These are phyloP conservation scores for Alauda arvensis DNA, from an alignment of 2,797 vertebrate species.

Conservation along the genomic window DNA sequence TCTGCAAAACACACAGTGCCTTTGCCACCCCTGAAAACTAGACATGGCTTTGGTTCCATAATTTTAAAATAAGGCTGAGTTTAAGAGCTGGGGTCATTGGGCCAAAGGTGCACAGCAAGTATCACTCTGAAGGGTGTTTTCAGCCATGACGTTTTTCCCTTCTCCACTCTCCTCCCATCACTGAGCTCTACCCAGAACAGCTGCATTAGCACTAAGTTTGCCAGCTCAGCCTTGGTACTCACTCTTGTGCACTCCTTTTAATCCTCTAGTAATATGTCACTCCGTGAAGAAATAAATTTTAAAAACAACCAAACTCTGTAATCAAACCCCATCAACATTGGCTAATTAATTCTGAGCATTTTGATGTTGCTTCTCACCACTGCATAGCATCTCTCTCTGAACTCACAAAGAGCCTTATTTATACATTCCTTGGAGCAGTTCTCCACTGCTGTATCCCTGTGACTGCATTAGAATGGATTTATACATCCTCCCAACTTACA, in stretches of 20 bases:
- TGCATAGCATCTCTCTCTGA: neutral
- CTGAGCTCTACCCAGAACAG: neutral
- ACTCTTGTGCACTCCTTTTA: neutral
- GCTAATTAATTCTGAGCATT: constrained; percentile 16
- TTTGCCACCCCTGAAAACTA: neutral
- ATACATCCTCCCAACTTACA: neutral
- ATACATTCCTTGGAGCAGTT: constrained; percentile 23
- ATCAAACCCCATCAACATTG: neutral
- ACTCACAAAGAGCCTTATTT: constrained; percentile 15
- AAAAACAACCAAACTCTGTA: neutral
- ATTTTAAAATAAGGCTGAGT: neutral
- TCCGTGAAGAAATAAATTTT: neutral
- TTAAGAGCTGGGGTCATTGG: neutral
- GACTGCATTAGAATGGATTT: neutral
- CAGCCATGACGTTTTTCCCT: neutral
- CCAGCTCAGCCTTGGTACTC: neutral
- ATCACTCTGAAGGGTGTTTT: neutral
- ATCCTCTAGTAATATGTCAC: neutral
- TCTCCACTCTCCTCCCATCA: neutral
- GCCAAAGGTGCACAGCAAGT: neutral
- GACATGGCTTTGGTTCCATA: rapidly evolving
- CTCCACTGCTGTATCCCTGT: neutral
- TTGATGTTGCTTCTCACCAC: neutral
- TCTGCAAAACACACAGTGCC: neutral
- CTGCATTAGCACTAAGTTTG: neutral